Base-by-base conservation (phyloP, 30 jellyfish, hydroid and myxozoan species). In the Hydractinia symbiolongicarpus region DNA sequence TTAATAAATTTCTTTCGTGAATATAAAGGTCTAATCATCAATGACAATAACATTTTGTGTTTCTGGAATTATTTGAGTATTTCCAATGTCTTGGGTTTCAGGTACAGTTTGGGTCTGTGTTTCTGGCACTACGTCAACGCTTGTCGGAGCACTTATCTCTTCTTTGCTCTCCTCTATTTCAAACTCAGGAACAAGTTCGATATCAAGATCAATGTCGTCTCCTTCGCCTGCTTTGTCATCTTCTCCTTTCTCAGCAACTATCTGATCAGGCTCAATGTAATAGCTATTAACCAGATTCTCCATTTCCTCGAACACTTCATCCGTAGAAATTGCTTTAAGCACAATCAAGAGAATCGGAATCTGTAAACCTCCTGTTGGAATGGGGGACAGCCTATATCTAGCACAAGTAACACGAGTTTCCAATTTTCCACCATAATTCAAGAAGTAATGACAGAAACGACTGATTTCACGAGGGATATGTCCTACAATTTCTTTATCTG, bases 281-380 rank as follows among this genome's bases (percentile, higher is more conserved):
- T 17, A 17, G 6, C 50, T 58, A 1, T 5, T 0, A 3, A 72
- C 4, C 2, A 17, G 4, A 3, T 53, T 4, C 4, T 72, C 81
- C 81, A 72, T 72, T 58, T 72, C 5, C 5, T 72, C 81, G 5
- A 72, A 52, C 4, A 72, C 81, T 5, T 72, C 81, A 17, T 4
- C 74, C 40, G 74, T n/a, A 4, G 60, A n/a, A 19, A 1, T 73
- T 1, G 5, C 82, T 76, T 76, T 76, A 0, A 0, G 4, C 4
- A 56, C 76, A 4, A 76, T 55, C 3, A 76, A 55, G 2, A 76
- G 50, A 4, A 76, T 5, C 0, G 84, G 84, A 1, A 76, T 76
- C 5, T 56, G 82, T 4, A 76, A 54, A 4, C 84, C 78, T 15
- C 84, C 84, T 1, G 79, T 1, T 15, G 78, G 84, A 49, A 55